Base-by-base conservation (phyloP, 1,140 invertebrate genomes). In the Heliconius congener region DNA sequence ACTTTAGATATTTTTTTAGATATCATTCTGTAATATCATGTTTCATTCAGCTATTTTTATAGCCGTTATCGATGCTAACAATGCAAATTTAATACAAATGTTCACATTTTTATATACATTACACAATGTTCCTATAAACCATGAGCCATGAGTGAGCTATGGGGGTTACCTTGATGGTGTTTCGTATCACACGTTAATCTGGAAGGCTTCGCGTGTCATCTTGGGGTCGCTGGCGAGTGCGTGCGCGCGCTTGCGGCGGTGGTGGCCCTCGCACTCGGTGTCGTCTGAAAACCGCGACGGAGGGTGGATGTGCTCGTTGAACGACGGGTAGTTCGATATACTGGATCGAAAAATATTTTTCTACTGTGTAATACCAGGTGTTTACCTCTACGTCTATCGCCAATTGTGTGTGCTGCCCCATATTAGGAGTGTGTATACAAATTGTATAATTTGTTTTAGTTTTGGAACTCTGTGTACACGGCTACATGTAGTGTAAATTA, bases 251-350 rank as follows among this genome's bases (percentile, higher is more conserved):
- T 95, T 95, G 82, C 95, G 93, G 23, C 92, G 87, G 76, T 86
- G 87, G 82, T 85, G 92, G 82, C 88, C 92, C 89, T 95, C 95
- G 90, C 95, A 95, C 86, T 96, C 96, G 82, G 95, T 95, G 90
- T 96, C 95, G 95, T 97, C 96, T 71, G 96, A 97, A 95, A 97
- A 97, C 81, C 96, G 95, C 83, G 96, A 96, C 80, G 96, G 96
- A 81, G 96, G 96, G 92, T 97, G 96, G 86, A 97, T 97, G 91
- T 96, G 96, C 86, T 97, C 96, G 95, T 96, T 96, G 95, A 97
- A 97, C 90, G 96, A 96, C 83, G 96, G 96, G 93, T 96, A 96
- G 91, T 96, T 96, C 83, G 96, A 96, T 95, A 96, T 96, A 95
- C 96, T 96, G 94, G 85, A 94, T 81, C 83, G 80, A 84, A 78